Conservation (phyloP, 2,888 invertebrate genomes). For the Ctenicera cuprea region DNA sequence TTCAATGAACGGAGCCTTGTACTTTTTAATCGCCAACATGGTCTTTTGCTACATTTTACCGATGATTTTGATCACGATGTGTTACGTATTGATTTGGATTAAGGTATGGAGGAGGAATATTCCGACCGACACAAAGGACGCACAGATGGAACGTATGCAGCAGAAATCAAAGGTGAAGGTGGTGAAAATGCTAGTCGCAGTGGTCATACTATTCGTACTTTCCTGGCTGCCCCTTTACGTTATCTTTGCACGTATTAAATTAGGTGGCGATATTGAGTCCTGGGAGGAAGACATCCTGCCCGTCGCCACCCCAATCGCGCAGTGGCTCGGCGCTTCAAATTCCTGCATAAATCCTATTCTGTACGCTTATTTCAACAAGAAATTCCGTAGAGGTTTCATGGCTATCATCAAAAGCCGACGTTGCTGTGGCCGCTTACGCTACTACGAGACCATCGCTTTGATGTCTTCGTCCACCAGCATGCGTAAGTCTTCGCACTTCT, state of each 20-base stretch:
- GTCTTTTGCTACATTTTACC: constrained; percentile 94
- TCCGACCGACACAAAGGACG: constrained; percentile 93
- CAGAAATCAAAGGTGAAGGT: constrained; percentile 96
- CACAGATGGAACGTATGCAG: constrained; percentile 93
- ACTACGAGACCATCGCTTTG: constrained; percentile 90
- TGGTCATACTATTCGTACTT: constrained; percentile 93
- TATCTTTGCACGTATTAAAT: constrained; percentile 90
- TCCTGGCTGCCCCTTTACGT: constrained; percentile 95
- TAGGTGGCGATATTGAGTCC: constrained; percentile 83
- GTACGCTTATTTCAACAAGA: constrained; percentile 96
- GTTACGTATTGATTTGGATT: constrained; percentile 94
- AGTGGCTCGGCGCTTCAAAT: constrained; percentile 95
- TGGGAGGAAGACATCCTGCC: constrained; percentile 89
- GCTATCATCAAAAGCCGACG: constrained; percentile 90
- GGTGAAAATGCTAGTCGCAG: constrained; percentile 94
- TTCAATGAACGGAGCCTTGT: constrained; percentile 86
- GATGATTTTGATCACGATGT: constrained; percentile 91
- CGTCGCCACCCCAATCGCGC: constrained; percentile 90
- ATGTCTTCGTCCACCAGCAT: constrained; percentile 91
- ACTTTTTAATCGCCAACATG: constrained; percentile 92
- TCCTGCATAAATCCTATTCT: constrained; percentile 96
- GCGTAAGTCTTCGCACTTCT: constrained; percentile 90
- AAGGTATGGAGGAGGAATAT: constrained; percentile 89
- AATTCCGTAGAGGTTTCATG: constrained; percentile 92
- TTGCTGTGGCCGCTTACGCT: constrained; percentile 89